Percentiles rank a stretch among this genome's conserved stretches.
These are phyloP conservation scores for Chrysolophus pictus DNA, from an alignment of 2,797 vertebrate species.

Conservation along the genomic window DNA sequence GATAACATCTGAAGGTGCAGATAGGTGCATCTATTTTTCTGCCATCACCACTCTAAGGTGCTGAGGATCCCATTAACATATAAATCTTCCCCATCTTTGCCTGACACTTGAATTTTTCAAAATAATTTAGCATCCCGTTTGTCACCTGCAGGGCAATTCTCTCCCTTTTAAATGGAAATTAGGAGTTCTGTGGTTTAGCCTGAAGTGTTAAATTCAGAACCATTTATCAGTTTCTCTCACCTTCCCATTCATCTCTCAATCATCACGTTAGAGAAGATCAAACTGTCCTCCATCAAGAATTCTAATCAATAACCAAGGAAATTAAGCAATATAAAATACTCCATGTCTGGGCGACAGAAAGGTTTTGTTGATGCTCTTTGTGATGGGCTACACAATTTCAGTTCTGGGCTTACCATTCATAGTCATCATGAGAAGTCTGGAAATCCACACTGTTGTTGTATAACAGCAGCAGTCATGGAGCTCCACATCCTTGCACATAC, in stretches of 20 bases:
- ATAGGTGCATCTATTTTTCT: constrained; percentile 48
- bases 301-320: constrained; percentile 8
- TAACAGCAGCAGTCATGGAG: neutral
- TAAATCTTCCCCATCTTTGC: constrained; percentile 51
- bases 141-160: constrained; percentile 51
- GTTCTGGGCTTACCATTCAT: neutral
- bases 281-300: neutral
- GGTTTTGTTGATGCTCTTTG: neutral
- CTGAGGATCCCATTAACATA: constrained; percentile 52
- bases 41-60: constrained; percentile 3
- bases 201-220: constrained; percentile 48
- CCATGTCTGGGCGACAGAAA: neutral
- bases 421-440: neutral
- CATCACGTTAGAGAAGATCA: neutral
- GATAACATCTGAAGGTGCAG: constrained; percentile 40
- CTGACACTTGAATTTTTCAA: constrained; percentile 69
- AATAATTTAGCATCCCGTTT: constrained; percentile 62
- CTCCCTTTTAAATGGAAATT: constrained; percentile 60
- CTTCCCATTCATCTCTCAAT: neutral
- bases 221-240: constrained; percentile 24
- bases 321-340: neutral
- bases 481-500: neutral
- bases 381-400: neutral
- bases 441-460: neutral
- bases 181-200: constrained; percentile 36